phyloP scores from a whole-genome alignment of 92 coral and sea anemone genomes.

The Porites cylindrica region DNA sequence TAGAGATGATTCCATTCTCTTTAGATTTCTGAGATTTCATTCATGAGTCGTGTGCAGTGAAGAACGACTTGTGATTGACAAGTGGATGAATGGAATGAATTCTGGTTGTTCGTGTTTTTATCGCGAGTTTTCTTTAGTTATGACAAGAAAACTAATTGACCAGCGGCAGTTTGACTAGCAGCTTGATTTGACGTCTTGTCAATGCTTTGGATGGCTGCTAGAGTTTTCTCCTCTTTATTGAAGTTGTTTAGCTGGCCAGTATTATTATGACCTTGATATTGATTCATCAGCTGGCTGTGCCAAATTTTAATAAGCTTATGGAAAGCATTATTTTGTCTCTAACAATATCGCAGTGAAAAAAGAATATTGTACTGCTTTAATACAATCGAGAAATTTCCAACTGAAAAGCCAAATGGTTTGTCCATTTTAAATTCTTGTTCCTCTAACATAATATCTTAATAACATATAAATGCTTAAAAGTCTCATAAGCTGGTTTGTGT shows the following conservation, averaged over 20 bases:
- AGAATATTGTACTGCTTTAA: too few species aligned
- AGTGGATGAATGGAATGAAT: not conserved
- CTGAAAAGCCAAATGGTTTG: not conserved
- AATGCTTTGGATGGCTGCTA: not conserved
- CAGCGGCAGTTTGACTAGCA: not conserved
- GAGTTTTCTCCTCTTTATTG: not conserved
- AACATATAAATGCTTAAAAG: too few species aligned
- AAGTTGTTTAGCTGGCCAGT: not conserved
- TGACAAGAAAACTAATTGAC: not conserved
- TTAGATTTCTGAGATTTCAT: not conserved
- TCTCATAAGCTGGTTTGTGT: too few species aligned
- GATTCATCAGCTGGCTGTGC: not conserved
- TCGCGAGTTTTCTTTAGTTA: not conserved
- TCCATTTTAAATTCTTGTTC: too few species aligned
- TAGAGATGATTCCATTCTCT: too few species aligned
- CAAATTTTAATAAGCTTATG: not conserved
- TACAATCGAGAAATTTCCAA: not conserved
- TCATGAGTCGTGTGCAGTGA: constrained; percentile 14
- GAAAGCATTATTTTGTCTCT: not conserved
- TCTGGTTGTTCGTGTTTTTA: not conserved
- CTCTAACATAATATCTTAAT: too few species aligned
- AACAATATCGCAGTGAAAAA: not conserved
- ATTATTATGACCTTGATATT: not conserved
- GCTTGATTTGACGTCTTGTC: not conserved
- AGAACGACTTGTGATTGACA: constrained; percentile 21